Evolutionary conservation across 2,888 invertebrate species (phyloP), one percentile per base, ranked within the genome.

Genomic region (Xanthia togata): DNA sequence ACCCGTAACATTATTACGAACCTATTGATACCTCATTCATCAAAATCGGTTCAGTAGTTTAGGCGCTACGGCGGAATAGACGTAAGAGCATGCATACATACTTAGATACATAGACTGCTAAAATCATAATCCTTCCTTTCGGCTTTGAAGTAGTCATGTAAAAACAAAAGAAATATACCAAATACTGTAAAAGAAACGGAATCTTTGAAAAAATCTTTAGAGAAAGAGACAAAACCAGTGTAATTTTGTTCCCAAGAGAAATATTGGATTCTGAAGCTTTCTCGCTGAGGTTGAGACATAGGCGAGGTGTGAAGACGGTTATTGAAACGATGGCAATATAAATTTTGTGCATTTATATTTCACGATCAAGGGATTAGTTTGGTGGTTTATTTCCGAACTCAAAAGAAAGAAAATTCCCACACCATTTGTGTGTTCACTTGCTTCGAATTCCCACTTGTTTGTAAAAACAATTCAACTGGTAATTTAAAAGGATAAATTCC

Each of bases 191-290:
- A 47, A 57, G 6, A 65, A 41, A 50, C 0, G 4, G 41, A 53
- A 31, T 38, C 47, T 26, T n/a, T 23, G 38, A 31, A 31, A 31
- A 2, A 31, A 2, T 31, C 31, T 31, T 31, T 31, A 31, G 31
- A 31, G 31, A 31, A 31, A 31, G 2, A 31, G 41, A 31, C 3
- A 62, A 63, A 60, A 60, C 41, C 55, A 8, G 4, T 50, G 12
- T 35, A 50, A 47, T n/a, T 59, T 78, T n/a, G 8, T 59, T 78
- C 57, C 74, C 67, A 11, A 31, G 62, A 57, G 38, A 63, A 62
- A 68, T 79, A 47, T 50, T 31, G 0, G 47, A 72, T 78, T 79
- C 67, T 41, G 55, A 73, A 79, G 41, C 50, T 3, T 53, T 38
- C 41, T 35, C 57, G 20, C n/a, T 73, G 38, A 57, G 38, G 38